A percentile compares a stretch with the other conserved stretches of the same genome.
phyloP scores from a whole-genome alignment of 2,888 invertebrate genomes.

The Himalopsyche tibetana region DNA sequence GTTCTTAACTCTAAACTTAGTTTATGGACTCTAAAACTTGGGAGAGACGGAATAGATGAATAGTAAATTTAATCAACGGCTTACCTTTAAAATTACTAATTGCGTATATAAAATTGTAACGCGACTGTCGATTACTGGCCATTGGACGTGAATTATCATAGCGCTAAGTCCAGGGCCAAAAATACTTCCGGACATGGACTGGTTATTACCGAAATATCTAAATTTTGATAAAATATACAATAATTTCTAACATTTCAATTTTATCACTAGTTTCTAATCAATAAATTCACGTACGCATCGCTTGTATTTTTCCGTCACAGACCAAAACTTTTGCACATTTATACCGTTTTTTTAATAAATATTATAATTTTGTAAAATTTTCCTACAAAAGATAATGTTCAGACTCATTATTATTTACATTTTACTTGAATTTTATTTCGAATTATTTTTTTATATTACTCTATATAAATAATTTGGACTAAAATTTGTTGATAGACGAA shows the following conservation, averaged over 20 bases:
- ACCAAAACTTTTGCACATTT: background rate
- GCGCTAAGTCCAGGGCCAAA: slow-evolving; percentile 6
- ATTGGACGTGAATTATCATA: slow-evolving; percentile 3
- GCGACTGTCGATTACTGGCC: background rate
- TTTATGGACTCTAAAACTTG: slow-evolving; percentile 50
- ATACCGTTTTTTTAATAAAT: slow-evolving; percentile 52
- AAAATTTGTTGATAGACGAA: slow-evolving; percentile 62
- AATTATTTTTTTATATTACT: slow-evolving; percentile 70
- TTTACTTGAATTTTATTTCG: slow-evolving; percentile 77
- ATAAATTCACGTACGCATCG: slow-evolving; percentile 12
- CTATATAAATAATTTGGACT: slow-evolving; percentile 64
- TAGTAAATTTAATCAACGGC: slow-evolving; percentile 41
- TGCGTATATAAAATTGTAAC: background rate
- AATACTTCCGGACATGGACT: background rate
- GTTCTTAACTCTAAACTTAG: slow-evolving; percentile 41
- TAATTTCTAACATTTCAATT: slow-evolving; percentile 22
- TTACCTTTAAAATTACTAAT: slow-evolving; percentile 43
- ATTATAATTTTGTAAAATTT: slow-evolving; percentile 75
- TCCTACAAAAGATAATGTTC: slow-evolving; percentile 78
- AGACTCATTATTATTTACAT: slow-evolving; percentile 78
- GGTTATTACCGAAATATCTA: slow-evolving; percentile 39
- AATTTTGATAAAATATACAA: slow-evolving; percentile 41
- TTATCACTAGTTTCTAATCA: slow-evolving; percentile 12
- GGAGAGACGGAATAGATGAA: slow-evolving; percentile 59
- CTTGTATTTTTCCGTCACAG: background rate